Evolutionary conservation across 2,797 vertebrate species (phyloP), one percentile per base, ranked within the genome.

Genomic region (Epinephelus awoara): DNA sequence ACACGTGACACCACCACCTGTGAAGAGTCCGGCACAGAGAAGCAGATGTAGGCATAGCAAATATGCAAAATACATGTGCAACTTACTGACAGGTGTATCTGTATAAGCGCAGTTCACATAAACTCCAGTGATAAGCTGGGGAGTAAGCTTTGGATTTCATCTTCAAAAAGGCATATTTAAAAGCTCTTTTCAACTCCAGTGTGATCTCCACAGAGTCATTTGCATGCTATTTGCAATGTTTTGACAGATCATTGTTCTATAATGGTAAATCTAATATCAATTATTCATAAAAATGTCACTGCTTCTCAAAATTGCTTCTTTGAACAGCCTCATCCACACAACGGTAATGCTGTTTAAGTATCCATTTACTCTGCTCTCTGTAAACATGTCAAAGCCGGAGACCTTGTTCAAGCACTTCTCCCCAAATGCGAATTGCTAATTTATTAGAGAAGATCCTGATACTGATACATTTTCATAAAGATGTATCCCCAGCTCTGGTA

Each of bases 1-100:
- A 99, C 98, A 0, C 98, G 96, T 0, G 98, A 96, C 85, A 99
- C 97, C 91, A 98, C 95, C 88, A 98, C 97, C 98, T 99, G 73
- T 3, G 46, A 72, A 47, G 0, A 57, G 49, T 55, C 21, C 52
- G 4, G 47, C 27, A 42, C 14, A 21, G 19, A 73, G 46, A 47
- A 6, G 21, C 40, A 19, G 59, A 58, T 23, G 38, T 12, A 56
- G 11, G 67, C 46, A 23, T 4, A 3, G 52, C 69, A 44, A 75
- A 67, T 57, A 23, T 42, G 21, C 1, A 73, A 29, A 61, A 46
- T 12, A 52, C 4, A 57, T 56, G 27, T 51, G 19, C 47, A 70
- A 71, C 21, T 50, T 50, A 64, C 2, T 18, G 61, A 67, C 58
- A 67, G 50, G 56, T 14, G 6, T 38, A 51, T 59, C 68, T 57